These are phyloP conservation scores for Acronicta psi DNA, from an alignment of 2,888 invertebrate genomes.

Conservation along the genomic window DNA sequence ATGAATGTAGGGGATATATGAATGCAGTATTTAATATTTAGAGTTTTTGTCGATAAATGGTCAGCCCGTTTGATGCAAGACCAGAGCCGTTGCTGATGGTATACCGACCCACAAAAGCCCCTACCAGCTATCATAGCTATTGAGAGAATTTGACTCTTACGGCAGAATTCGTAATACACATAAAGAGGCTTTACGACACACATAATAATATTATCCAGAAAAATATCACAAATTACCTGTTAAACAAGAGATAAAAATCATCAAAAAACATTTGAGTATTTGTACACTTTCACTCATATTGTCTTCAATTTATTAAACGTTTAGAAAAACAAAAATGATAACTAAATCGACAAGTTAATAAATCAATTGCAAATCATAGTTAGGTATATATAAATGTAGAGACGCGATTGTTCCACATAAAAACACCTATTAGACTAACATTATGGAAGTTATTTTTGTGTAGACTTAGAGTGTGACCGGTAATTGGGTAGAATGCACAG, in stretches of 20 bases:
- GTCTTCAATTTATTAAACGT: neutral
- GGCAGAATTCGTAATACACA: too few species aligned
- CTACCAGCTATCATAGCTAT: too few species aligned
- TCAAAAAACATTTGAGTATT: neutral
- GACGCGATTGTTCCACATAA: constrained; percentile 7
- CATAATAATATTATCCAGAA: too few species aligned
- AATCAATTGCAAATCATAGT: neutral
- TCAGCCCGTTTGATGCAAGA: too few species aligned
- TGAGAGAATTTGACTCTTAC: too few species aligned
- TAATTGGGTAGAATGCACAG: neutral
- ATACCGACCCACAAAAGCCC: too few species aligned
- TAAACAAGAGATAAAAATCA: constrained; percentile 16
- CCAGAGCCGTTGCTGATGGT: too few species aligned
- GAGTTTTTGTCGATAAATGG: too few species aligned
- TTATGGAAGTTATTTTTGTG: constrained; percentile 21
- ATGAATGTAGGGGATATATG: too few species aligned
- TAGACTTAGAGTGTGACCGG: constrained; percentile 31
- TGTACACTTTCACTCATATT: constrained; percentile 3
- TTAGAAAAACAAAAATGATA: neutral
- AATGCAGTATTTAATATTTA: too few species aligned
- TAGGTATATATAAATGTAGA: neutral
- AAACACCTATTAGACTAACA: constrained; percentile 16
- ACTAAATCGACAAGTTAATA: neutral
- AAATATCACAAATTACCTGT: constrained; percentile 12
- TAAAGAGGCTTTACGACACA: too few species aligned